These are phyloP conservation scores for Nebria ingens DNA, from an alignment of 1,140 invertebrate genomes.

Conservation along the genomic window DNA sequence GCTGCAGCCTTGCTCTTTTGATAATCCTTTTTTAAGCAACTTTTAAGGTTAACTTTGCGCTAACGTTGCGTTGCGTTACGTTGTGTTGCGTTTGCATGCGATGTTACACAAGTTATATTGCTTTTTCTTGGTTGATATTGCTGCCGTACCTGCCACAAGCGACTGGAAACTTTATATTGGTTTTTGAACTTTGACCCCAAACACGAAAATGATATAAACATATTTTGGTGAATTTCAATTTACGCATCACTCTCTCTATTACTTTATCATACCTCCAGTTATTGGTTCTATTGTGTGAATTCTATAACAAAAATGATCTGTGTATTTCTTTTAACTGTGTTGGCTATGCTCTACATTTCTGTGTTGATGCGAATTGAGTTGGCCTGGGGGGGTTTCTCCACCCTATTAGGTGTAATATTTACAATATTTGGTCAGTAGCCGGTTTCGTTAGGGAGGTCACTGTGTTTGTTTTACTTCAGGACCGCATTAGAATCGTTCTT, in stretches of 20 bases:
- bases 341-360: no score
- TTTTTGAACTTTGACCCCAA: slow-evolving; percentile 5
- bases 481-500: no score
- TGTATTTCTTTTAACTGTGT: no score
- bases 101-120: not conserved
- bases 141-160: not conserved
- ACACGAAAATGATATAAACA: not conserved
- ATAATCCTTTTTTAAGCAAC: no score
- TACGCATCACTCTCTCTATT: no score
- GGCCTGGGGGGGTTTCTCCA: not conserved
- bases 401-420: slow-evolving; percentile 8
- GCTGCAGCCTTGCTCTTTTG: no score
- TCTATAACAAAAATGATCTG: no score
- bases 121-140: slow-evolving; percentile 8
- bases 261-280: no score
- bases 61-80: slow-evolving; percentile 1
- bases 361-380: not conserved
- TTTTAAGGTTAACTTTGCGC: not conserved
- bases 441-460: not conserved
- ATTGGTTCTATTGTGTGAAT: no score
- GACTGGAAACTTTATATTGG: slow-evolving; percentile 1
- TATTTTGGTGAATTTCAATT: slow-evolving; percentile 6
- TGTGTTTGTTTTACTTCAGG: slow-evolving; percentile 3
- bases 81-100: slow-evolving; percentile 1
- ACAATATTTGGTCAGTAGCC: slow-evolving; percentile 8